Evolutionary conservation across 92 coral and sea anemone genomes (phyloP), one percentile per base, ranked within the genome.

Genomic region (Porites divaricata): DNA sequence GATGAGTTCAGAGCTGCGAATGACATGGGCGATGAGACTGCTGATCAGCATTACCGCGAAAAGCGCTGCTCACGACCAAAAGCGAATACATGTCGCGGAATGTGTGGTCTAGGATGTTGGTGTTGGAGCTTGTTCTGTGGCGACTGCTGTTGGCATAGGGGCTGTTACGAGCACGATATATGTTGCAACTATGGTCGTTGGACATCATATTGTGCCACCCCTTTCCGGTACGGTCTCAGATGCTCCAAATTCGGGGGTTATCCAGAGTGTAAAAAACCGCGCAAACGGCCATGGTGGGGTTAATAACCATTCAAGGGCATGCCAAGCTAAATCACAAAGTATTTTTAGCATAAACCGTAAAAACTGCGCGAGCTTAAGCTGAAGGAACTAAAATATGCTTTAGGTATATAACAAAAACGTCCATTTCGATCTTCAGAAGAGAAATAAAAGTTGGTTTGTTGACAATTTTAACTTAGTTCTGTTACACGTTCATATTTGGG

Each of bases 91-190:
- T 86, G 89, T 22, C 85, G 76, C 11, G 86, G 89, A 21, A 10
- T 86, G 78, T 86, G 89, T 54, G 89, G 89, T 17, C 54, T 19
- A 6, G 79, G 69, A 8, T 86, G 89, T 56, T 62, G 7, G 74
- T 86, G 87, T 48, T 86, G 89, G 89, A 20, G 14, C 8, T 79
- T 61, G 84, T 48, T 79, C 67, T 86, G 89, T 58, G 89, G 89
- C 22, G 87, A 86, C 63, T 86, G 89, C 68, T 86, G 89, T 54
- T 80, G 52, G 77, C 89, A 86, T 63, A 77, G 59, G 61, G 89
- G 89, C 20, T 86, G 89, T 79, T 80, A 86, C 67, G 79, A 86
- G 48, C 89, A 86, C 70, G 89, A 86, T 57, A 12, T 6, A 45
- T 61, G 22, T 61, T 16, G 65, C 19, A 61, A 61, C 19, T 61